phyloP scores from a whole-genome alignment of 2,888 invertebrate species.

The Girardia tigrina region DNA sequence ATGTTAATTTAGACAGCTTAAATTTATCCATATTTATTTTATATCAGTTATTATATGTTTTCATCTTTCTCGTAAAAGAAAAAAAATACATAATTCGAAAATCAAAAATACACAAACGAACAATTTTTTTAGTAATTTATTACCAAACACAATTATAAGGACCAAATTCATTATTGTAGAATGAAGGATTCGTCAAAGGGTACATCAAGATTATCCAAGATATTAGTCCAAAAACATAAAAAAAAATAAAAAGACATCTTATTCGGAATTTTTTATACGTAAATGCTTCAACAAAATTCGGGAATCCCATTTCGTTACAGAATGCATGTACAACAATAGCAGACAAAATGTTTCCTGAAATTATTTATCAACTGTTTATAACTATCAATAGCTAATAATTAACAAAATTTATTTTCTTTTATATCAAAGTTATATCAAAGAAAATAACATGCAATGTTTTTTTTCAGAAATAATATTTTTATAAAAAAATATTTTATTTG shows the following conservation, averaged over 20 bases:
- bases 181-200: conserved; percentile 62
- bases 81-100: neutral
- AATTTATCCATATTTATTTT: neutral
- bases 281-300: conserved; percentile 64
- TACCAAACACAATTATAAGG: neutral
- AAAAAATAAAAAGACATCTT: conserved; percentile 55
- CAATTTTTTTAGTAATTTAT: neutral
- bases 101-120: neutral
- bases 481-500: too few species aligned
- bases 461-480: too few species aligned
- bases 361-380: too few species aligned
- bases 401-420: too few species aligned
- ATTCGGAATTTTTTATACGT: conserved; percentile 55
- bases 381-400: too few species aligned
- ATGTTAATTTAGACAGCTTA: neutral
- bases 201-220: conserved; percentile 65
- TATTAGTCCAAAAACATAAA: conserved; percentile 64
- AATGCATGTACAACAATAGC: conserved; percentile 78
- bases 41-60: too few species aligned
- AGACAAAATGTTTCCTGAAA: conserved; percentile 62
- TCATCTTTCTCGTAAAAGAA: too few species aligned
- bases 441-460: too few species aligned
- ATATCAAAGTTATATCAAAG: too few species aligned
- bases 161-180: conserved; percentile 43
- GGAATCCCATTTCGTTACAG: conserved; percentile 92